Percentiles rank a stretch among this genome's conserved stretches.
Evolutionary conservation across 1,140 invertebrate species (phyloP).

Genomic region (Apis florea): DNA sequence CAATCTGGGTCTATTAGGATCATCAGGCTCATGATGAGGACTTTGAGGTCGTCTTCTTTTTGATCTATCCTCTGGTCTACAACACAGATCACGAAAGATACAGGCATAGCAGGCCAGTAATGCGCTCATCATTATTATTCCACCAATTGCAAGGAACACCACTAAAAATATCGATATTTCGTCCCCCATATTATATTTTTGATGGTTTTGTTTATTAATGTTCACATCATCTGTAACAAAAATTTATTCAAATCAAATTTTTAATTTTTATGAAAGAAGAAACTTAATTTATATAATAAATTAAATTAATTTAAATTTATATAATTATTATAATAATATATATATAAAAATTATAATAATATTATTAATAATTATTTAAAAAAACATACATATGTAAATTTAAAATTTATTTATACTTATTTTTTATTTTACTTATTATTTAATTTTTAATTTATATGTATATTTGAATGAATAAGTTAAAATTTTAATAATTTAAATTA

Average conservation of each 20-base stretch:
- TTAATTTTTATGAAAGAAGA: no score
- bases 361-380: no score
- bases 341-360: no score
- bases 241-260: not conserved
- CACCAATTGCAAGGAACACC: conserved; percentile 67
- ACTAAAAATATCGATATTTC: conserved; percentile 68
- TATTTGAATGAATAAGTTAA: no score
- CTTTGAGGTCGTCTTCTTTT: conserved; percentile 59
- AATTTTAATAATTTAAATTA: no score
- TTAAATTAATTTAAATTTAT: no score
- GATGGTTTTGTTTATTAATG: not conserved
- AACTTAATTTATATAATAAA: no score
- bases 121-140: conserved; percentile 65
- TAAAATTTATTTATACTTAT: no score
- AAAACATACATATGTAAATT: no score
- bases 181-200: conserved; percentile 58
- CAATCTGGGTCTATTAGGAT: conserved; percentile 40
- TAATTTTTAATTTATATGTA: no score
- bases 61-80: conserved; percentile 53
- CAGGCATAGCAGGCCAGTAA: conserved; percentile 70
- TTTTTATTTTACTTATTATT: no score
- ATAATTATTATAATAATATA: no score
- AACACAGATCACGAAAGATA: conserved; percentile 71
- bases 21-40: conserved; percentile 46
- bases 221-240: conserved; percentile 48